A percentile compares a stretch with the other conserved stretches of the same genome.
Conservation (phyloP, 2,113 vertebrate species). For the Orthonyx spaldingii region DNA sequence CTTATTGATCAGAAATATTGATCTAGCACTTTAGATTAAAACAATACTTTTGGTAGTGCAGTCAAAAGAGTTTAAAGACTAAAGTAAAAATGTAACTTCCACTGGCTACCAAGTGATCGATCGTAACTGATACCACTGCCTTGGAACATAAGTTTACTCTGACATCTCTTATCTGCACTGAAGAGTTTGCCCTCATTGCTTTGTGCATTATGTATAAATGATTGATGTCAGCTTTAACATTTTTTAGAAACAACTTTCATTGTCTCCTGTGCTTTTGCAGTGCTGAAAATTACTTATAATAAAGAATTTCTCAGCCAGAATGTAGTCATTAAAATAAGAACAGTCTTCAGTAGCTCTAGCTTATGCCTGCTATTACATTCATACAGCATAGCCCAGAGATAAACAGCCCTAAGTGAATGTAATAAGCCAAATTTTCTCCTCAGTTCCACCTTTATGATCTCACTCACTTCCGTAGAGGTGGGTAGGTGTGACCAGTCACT, state of each 20-base stretch:
- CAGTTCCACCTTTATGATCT: neutral
- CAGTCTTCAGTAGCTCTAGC: conserved; percentile 30
- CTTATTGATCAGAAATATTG: conserved; percentile 79
- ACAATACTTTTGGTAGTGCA: conserved; percentile 77
- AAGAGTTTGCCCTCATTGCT: conserved; percentile 74
- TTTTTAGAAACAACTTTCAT: conserved; percentile 69
- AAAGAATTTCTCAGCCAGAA: conserved; percentile 49
- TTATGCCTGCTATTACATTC: neutral
- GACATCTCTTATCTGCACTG: conserved; percentile 82
- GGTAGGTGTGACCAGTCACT: neutral
- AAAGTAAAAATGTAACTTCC: conserved; percentile 76
- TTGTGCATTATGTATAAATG: conserved; percentile 74
- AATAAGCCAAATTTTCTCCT: neutral
- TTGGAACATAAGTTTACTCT: conserved; percentile 77
- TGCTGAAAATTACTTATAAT: conserved; percentile 58
- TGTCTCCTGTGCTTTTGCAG: conserved; percentile 53
- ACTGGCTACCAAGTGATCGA: conserved; percentile 79
- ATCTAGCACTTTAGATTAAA: conserved; percentile 76
- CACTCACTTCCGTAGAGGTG: neutral
- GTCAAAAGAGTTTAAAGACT: conserved; percentile 78
- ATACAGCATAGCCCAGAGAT: conserved; percentile 24
- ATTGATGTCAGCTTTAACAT: conserved; percentile 72
- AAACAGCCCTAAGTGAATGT: neutral
- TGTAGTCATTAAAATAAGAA: conserved; percentile 56
- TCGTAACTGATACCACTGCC: conserved; percentile 76